Conservation (phyloP, 2,797 vertebrate genomes). For the Ceyx erithaca region DNA sequence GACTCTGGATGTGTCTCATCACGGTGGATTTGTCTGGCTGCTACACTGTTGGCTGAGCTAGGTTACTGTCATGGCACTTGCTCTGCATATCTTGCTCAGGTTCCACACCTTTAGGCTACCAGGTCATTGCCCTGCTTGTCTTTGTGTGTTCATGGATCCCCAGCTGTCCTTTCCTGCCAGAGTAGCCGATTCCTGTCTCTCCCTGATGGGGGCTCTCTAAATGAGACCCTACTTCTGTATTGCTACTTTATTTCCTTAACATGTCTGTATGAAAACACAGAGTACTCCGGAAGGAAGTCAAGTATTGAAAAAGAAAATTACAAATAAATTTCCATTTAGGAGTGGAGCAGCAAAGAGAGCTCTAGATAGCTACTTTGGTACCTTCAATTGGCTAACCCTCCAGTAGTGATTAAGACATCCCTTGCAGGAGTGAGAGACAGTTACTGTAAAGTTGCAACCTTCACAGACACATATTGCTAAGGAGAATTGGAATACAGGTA, state of each 20-base stretch:
- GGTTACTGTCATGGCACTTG: neutral
- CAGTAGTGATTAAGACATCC: neutral
- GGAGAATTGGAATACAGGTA: slow-evolving; percentile 27
- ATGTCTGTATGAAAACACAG: neutral
- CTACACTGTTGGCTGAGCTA: neutral
- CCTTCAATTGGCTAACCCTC: neutral
- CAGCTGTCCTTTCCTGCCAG: fast-evolving
- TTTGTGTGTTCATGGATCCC: neutral
- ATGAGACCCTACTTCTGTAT: neutral
- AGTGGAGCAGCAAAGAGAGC: neutral
- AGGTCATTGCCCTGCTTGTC: neutral
- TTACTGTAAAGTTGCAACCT: neutral
- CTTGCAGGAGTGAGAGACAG: neutral
- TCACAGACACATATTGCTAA: slow-evolving; percentile 15
- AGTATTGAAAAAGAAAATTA: neutral
- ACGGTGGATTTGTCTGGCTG: neutral
- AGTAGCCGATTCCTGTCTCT: neutral
- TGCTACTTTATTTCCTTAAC: neutral
- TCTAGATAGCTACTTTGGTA: neutral
- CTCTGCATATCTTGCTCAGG: neutral
- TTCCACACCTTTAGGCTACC: fast-evolving
- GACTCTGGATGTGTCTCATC: fast-evolving
- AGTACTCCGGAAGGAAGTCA: neutral
- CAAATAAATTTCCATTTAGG: neutral
- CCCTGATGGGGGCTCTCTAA: neutral